phyloP scores from a whole-genome alignment of 2,797 vertebrate genomes.

The Melanotaenia pygmaea region DNA sequence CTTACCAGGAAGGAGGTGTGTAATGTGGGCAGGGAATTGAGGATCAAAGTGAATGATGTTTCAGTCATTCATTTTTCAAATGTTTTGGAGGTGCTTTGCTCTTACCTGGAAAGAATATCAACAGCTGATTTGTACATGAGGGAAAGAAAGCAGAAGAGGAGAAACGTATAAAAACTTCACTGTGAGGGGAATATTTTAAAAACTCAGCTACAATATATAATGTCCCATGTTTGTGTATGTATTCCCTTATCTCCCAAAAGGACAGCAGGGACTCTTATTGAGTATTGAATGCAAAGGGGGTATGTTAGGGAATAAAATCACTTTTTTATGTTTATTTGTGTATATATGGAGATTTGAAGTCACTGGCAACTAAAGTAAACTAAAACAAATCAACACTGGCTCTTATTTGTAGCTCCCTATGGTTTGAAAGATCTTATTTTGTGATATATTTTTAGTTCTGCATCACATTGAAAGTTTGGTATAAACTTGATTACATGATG shows the following conservation, averaged over 20 bases:
- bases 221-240: conserved; percentile 16
- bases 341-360: not conserved
- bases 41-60: conserved; percentile 73
- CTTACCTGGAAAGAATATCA: conserved; percentile 64
- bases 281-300: conserved; percentile 40
- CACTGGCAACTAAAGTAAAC: not conserved
- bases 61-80: conserved; percentile 76
- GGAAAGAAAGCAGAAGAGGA: conserved; percentile 6
- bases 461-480: not conserved
- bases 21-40: conserved; percentile 57
- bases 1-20: conserved; percentile 69
- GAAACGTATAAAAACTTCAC: not conserved
- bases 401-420: too few relatives aligned
- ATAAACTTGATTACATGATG: not conserved
- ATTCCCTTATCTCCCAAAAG: conserved; percentile 9
- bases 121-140: conserved; percentile 36
- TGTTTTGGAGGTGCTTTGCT: conserved; percentile 52
- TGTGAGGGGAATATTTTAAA: not conserved
- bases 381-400: too few relatives aligned
- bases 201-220: conserved; percentile 3
- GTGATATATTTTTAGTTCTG: too few relatives aligned
- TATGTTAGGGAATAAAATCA: not conserved
- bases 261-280: conserved; percentile 20
- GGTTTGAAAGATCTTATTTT: not conserved
- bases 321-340: not conserved